Evolutionary conservation across 2,797 vertebrate genomes (phyloP), one percentile per base, ranked within the genome.

Genomic region (Glyptemys insculpta): DNA sequence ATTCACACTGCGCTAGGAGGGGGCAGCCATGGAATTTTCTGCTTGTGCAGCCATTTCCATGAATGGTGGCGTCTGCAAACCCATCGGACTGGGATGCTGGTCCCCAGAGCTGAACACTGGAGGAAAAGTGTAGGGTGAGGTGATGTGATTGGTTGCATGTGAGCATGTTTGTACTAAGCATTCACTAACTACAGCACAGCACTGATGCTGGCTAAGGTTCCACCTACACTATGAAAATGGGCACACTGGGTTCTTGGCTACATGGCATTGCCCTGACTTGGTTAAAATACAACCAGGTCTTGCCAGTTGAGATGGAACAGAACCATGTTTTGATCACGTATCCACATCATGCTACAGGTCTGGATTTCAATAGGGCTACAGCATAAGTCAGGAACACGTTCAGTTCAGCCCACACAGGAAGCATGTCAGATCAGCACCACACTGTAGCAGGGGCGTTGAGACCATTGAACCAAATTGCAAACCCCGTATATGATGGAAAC

Each of bases 291-390:
- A 47, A 83, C 94, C 86, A 44, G 52, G 12, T 86, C 87, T 34
- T 86, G 80, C 62, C 91, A 91, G 79, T 25, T 0, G 83, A 94
- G 56, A 56, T 85, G 87, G 85, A 91, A 87, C 85, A 87, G 87
- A 93, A 49, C 87, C 93, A 76, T 80, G 59, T 81, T 94, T 92
- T 8, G 79, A 72, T 47, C 34, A n/a, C 3, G 8, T 37, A 85
- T 79, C 93, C 86, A 83, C 93, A 81, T 87, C 23, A 91, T 0
- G 2, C 74, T 16, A 21, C 79, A 57, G 79, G 25, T 81, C 72
- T 88, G 0, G 0, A 34, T 80, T 93, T 79, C 41, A 44, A 81
- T 86, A 57, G 0, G 0, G 29, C 83, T 62, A 78, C 47, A 86
- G 90, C 11, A 2, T 27, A n/a, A 88, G 85, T 56, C 16, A 5